phyloP scores from a whole-genome alignment of 2,888 invertebrate species.

The Pseudococcus longispinus region DNA sequence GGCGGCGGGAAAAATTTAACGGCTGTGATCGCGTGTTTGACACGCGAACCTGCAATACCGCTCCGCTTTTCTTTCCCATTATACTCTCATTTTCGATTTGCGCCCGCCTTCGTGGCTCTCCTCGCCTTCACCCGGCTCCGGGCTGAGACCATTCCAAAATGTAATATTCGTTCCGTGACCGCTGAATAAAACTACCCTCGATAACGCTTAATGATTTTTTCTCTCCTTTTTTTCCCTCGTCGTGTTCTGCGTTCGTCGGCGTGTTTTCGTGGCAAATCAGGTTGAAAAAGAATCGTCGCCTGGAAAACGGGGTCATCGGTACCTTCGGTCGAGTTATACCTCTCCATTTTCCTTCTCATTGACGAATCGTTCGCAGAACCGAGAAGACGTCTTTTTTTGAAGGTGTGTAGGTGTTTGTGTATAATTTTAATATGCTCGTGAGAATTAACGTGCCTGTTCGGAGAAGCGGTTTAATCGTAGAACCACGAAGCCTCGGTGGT shows the following conservation, averaged over 20 bases:
- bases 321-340: background rate
- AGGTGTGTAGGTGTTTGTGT: background rate
- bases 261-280: background rate
- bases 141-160: background rate
- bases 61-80: slow-evolving; percentile 17
- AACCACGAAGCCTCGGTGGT: background rate
- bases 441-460: background rate
- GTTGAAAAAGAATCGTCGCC: background rate
- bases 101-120: background rate
- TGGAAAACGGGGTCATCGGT: background rate
- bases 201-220: slow-evolving; percentile 44
- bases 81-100: slow-evolving; percentile 29
- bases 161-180: slow-evolving; percentile 50
- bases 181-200: background rate
- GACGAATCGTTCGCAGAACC: background rate
- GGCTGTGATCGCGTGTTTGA: slow-evolving; percentile 47
- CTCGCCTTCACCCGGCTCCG: background rate
- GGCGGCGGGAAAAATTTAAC: slow-evolving; percentile 33
- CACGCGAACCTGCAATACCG: slow-evolving; percentile 50
- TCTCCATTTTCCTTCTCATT: background rate
- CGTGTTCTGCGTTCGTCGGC: background rate
- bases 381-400: background rate
- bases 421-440: background rate
- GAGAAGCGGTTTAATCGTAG: background rate
- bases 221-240: background rate